Base-by-base conservation (phyloP, 2,113 vertebrate genomes). In the Pelodiscus sinensis region DNA sequence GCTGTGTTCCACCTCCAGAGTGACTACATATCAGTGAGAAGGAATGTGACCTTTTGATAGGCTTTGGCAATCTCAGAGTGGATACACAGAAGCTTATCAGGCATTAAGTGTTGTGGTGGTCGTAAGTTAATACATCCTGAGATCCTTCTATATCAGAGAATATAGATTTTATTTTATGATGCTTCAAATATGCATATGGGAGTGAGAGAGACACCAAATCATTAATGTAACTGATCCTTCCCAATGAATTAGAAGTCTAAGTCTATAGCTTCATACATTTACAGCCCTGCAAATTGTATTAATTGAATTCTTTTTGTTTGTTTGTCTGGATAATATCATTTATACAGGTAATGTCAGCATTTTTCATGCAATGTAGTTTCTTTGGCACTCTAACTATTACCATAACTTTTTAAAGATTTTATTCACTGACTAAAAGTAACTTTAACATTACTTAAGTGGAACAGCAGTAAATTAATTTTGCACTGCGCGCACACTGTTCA, bases 391-490 rank as follows among this genome's bases (percentile, higher is more conserved):
- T 16, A 19, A 9, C 24, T 1, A 75, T 4, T 50, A 38, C 51
- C 2, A 38, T 25, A 2, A 54, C 84, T 44, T 0, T 24, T 68
- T 22, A 31, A 4, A 4, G 54, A 4, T 16, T 35, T 81, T 52
- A 2, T 91, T 1, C 57, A 2, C 31, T 65, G 11, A 31, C 62
- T 1, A 16, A 54, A 4, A 71, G 50, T 18, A n/a, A 11, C 85
- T n/a, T 57, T 0, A 84, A 3, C 3, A 65, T 52, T 1, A 12
- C 71, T 7, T 0, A 82, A 13, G 2, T 0, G 79, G 9, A 8
- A 94, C 75, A 65, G 94, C 77, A 1, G 0, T 2, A 1, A 10
- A 4, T 11, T 2, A 57, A 3, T 58, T 2, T 79, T 77, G 51
- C 31, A 11, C 12, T 24, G 84, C 75, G 35, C 90, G 88, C 85